Base-by-base conservation (phyloP, 2,113 vertebrate species). In the Lamprotornis superbus region DNA sequence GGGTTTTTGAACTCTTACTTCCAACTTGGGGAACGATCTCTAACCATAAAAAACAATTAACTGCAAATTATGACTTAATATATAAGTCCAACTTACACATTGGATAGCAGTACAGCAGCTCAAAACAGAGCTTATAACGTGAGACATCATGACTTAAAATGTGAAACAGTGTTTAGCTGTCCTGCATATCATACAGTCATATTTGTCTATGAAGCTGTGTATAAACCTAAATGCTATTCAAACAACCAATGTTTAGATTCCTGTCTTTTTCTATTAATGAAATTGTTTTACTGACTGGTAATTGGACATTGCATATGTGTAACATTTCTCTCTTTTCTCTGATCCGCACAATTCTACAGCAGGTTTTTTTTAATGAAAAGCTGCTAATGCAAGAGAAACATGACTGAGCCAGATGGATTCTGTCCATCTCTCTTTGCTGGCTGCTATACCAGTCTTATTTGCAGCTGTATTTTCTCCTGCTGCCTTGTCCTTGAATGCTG, bases 301-400 rank as follows among this genome's bases (percentile, higher is more conserved):
- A 71, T 25, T 59, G 27, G 10, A n/a, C 20, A n/a, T 15, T 44
- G 18, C 0, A 0, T 15, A 15, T 9, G 1, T 49, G 18, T 7
- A 80, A 37, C 5, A 59, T 37, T 17, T 35, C 35, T 84, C 15
- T 61, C 18, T 76, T 84, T 92, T 89, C 57, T 78, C 33, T 46
- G 17, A 69, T 61, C 31, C 37, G n/a, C 25, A 11, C 3, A 33
- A 33, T 55, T 63, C 55, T 59, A 13, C 24, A n/a, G 31, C 3
- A 27, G 23, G 23, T 49, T 8, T 67, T 52, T 30, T 67, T 63
- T 3, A 22, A 33, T 42, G 10, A n/a, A 67, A 76, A 89, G 2
- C 13, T 74, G 8, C 11, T 76, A 64, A 57, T 42, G 21, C 6
- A 10, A 27, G 44, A 83, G n/a, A 84, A 83, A 77, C 0, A 0